phyloP scores from a whole-genome alignment of 1,140 invertebrate genomes.

The Heliconius eleuchia region DNA sequence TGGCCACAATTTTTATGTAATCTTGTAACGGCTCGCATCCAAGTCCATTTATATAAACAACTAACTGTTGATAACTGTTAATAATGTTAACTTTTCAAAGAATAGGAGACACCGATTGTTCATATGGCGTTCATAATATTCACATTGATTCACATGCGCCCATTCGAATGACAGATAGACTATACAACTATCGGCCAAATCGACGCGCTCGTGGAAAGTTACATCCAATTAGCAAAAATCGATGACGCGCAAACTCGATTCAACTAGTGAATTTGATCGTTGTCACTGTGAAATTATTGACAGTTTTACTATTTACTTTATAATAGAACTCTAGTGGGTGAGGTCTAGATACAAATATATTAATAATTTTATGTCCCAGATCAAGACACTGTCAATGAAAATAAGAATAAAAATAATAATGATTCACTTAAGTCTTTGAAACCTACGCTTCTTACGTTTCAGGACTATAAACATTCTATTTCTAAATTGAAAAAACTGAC shows the following conservation, averaged over 20 bases:
- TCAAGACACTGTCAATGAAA: no score
- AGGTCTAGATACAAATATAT: no score
- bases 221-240: constrained; percentile 68
- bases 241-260: constrained; percentile 58
- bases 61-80: constrained; percentile 18
- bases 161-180: constrained; percentile 24
- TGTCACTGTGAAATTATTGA: background rate
- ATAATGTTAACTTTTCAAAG: background rate
- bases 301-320: background rate
- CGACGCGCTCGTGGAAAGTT: constrained; percentile 57
- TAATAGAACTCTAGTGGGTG: background rate
- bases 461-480: no score
- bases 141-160: constrained; percentile 30
- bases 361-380: no score
- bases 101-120: constrained; percentile 28
- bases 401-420: no score
- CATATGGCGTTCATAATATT: constrained; percentile 47
- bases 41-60: background rate
- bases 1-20: no score
- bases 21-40: no score
- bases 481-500: no score
- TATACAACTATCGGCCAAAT: constrained; percentile 31
- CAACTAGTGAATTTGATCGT: constrained; percentile 54
- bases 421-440: no score
- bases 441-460: no score